A percentile compares a stretch with the other conserved stretches of the same genome.
phyloP scores from a whole-genome alignment of 1,140 invertebrate species.

The Diachasmimorpha longicaudata region DNA sequence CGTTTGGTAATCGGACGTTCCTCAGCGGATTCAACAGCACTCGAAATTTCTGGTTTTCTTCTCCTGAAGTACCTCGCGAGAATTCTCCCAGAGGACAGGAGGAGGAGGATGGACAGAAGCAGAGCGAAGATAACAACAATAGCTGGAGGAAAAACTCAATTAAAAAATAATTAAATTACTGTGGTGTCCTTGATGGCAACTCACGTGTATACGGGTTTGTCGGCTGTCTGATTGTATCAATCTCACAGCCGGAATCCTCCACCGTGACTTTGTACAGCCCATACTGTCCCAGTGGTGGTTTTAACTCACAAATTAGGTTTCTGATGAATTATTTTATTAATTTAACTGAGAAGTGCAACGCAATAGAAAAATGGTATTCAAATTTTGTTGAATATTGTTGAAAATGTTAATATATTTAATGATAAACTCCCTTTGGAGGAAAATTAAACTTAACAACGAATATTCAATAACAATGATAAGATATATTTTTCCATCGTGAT shows the following conservation, averaged over 20 bases:
- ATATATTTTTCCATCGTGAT: no score
- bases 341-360: not conserved
- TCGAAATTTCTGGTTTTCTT: not conserved
- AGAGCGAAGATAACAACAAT: not conserved
- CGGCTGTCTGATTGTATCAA: not conserved
- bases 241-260: not conserved
- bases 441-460: no score
- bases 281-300: not conserved
- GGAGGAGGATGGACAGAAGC: not conserved
- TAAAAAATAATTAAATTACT: not conserved
- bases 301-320: not conserved
- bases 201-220: not conserved
- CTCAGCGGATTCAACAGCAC: not conserved
- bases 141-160: not conserved
- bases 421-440: no score
- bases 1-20: not conserved
- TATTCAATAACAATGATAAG: no score
- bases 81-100: not conserved
- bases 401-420: not conserved
- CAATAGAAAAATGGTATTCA: not conserved
- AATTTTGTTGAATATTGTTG: not conserved
- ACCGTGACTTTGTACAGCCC: not conserved
- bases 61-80: not conserved
- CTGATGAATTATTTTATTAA: not conserved
- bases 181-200: not conserved